Conservation (phyloP, 1,140 invertebrate species). For the Physella acuta region DNA sequence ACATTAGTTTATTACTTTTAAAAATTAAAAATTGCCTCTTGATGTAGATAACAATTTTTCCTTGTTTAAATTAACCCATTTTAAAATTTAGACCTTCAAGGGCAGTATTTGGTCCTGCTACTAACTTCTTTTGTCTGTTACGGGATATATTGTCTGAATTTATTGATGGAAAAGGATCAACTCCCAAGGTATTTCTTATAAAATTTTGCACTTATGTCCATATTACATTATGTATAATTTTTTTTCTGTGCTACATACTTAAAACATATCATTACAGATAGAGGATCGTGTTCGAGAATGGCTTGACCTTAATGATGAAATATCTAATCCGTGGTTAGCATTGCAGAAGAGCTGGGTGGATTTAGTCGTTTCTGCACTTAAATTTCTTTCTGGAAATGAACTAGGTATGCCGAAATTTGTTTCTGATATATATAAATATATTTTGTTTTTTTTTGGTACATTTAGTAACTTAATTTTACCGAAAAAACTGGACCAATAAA, state of each 20-base stretch:
- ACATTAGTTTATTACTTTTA: no score
- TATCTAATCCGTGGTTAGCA: conserved; percentile 79
- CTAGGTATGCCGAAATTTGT: conserved; percentile 66
- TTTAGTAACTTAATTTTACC: no score
- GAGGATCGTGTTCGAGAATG: conserved; percentile 77
- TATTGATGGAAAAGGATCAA: conserved; percentile 46
- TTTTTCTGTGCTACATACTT: background rate
- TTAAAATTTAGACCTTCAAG: conserved; percentile 31
- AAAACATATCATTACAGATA: conserved; percentile 63
- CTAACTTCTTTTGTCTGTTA: conserved; percentile 55
- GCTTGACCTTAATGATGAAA: conserved; percentile 77
- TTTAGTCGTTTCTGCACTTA: conserved; percentile 77
- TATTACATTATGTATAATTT: conserved; percentile 6
- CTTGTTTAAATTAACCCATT: no score
- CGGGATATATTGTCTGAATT: conserved; percentile 53
- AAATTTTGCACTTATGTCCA: background rate
- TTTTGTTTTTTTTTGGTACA: no score
- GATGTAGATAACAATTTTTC: no score
- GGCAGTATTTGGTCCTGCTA: conserved; percentile 28
- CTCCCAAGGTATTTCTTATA: conserved; percentile 46
- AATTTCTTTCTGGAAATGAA: conserved; percentile 84
- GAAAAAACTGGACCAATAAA: no score
- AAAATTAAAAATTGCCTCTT: no score
- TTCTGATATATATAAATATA: no score
- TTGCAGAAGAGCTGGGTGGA: conserved; percentile 75